Percentiles rank a stretch among this genome's conserved stretches.
phyloP scores from a whole-genome alignment of 2,888 invertebrate species.

The Drosophila monieri region DNA sequence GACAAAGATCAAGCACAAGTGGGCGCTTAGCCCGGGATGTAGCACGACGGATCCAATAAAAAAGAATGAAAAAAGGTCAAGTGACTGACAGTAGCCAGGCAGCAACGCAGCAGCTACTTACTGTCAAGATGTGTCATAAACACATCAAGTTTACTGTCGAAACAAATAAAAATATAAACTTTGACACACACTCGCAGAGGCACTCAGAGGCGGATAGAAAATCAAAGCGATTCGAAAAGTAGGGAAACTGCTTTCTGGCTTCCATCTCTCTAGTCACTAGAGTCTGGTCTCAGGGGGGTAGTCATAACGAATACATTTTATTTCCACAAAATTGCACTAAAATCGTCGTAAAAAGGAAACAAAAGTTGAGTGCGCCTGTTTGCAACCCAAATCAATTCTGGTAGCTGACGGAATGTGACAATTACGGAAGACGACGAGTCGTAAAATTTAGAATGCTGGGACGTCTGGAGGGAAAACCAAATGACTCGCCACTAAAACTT shows the following conservation, averaged over 20 bases:
- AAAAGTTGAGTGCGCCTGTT: conserved; percentile 27
- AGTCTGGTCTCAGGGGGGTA: conserved; percentile 48
- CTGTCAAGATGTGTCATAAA: conserved; percentile 79
- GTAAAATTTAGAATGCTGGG: conserved; percentile 36
- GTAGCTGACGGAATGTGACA: conserved; percentile 81
- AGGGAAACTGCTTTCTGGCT: conserved; percentile 51
- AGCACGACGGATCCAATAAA: conserved; percentile 33
- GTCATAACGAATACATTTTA: conserved; percentile 76
- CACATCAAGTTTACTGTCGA: conserved; percentile 79
- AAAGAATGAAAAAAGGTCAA: conserved; percentile 75
- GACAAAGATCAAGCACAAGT: conserved; percentile 53
- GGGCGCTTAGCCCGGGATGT: conserved; percentile 55
- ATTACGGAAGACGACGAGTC: conserved; percentile 66
- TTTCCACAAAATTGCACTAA: conserved; percentile 78
- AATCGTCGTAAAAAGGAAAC: conserved; percentile 68
- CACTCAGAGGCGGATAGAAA: conserved; percentile 45
- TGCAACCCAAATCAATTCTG: conserved; percentile 67
- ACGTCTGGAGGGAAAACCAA: conserved; percentile 22
- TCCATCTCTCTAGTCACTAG: conserved; percentile 5
- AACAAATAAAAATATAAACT: conserved; percentile 80
- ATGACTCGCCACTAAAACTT: conserved; percentile 33
- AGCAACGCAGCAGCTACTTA: conserved; percentile 65
- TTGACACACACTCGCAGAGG: conserved; percentile 61
- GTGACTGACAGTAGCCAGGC: conserved; percentile 64
- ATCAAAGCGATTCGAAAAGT: conserved; percentile 65